A percentile compares a stretch with the other conserved stretches of the same genome.
Evolutionary conservation across 1,140 invertebrate genomes (phyloP).

Genomic region (Drosophila novamexicana): DNA sequence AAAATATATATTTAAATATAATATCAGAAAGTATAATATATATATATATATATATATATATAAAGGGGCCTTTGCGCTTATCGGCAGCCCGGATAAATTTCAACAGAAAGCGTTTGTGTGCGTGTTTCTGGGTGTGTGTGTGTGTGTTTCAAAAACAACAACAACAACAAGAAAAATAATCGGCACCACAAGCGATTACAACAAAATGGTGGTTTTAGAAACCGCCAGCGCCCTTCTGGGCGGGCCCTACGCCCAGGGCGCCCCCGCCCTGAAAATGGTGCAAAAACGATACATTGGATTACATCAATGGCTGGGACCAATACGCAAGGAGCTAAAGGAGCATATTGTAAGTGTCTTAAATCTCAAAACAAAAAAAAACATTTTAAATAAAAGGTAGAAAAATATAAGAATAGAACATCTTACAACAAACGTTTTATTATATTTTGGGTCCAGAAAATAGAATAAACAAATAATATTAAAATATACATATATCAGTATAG

Average conservation of each 20-base stretch:
- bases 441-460: too few species aligned
- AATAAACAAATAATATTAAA: too few species aligned
- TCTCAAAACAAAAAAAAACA: too few species aligned
- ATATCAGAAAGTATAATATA: slow-evolving; percentile 7
- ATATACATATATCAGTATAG: too few species aligned
- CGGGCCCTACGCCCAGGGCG: slow-evolving; percentile 90
- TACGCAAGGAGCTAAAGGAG: slow-evolving; percentile 89
- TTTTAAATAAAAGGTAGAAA: too few species aligned
- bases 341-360: slow-evolving; percentile 88
- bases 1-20: slow-evolving; percentile 7
- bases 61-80: slow-evolving; percentile 26
- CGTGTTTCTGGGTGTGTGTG: slow-evolving; percentile 10
- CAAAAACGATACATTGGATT: slow-evolving; percentile 94
- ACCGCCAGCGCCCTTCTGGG: slow-evolving; percentile 87
- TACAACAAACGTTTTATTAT: too few species aligned
- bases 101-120: slow-evolving; percentile 7
- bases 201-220: slow-evolving; percentile 90
- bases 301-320: slow-evolving; percentile 93
- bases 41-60: background rate
- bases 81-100: slow-evolving; percentile 32
- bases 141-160: slow-evolving; percentile 44
- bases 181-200: slow-evolving; percentile 46
- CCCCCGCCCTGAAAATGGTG: slow-evolving; percentile 92
- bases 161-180: slow-evolving; percentile 44
- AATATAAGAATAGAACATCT: too few species aligned